Conservation (phyloP, 23 tunicate genomes). For the Pegea sp. region DNA sequence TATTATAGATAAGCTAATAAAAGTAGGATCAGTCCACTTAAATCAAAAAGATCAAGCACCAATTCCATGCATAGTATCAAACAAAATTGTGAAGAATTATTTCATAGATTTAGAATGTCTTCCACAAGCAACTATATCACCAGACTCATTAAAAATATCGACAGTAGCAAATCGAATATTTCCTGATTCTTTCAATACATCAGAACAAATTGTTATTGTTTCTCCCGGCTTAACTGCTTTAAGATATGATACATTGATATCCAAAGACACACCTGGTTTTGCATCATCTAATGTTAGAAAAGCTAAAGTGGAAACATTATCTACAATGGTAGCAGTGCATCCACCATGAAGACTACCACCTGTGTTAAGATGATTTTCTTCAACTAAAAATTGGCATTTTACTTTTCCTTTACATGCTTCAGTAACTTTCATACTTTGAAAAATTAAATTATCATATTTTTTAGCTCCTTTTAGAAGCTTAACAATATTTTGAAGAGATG, state of each 20-base stretch:
- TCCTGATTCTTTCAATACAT: conserved; percentile 40
- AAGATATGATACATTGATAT: conserved; percentile 46
- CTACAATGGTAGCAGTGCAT: conserved; percentile 44
- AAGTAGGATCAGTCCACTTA: no score
- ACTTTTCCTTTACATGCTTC: conserved; percentile 43
- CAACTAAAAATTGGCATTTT: conserved; percentile 35
- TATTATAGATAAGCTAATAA: no score
- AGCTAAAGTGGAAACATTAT: conserved; percentile 37
- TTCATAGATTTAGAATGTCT: conserved; percentile 47
- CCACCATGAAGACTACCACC: conserved; percentile 73
- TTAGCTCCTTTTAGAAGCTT: no score
- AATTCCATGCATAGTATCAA: no score
- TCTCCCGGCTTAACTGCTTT: conserved; percentile 47
- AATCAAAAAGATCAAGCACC: no score
- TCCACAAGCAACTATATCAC: conserved; percentile 41
- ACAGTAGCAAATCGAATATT: conserved; percentile 47
- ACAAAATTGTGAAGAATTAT: no score
- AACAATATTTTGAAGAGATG: no score
- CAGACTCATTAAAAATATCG: conserved; percentile 35
- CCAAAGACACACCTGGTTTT: conserved; percentile 44
- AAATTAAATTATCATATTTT: no score
- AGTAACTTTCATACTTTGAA: conserved; percentile 19
- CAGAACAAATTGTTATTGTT: conserved; percentile 26
- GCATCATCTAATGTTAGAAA: conserved; percentile 22
- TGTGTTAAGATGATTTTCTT: conserved; percentile 37